phyloP scores from a whole-genome alignment of 2,113 vertebrate species.

The Climacteris rufus region DNA sequence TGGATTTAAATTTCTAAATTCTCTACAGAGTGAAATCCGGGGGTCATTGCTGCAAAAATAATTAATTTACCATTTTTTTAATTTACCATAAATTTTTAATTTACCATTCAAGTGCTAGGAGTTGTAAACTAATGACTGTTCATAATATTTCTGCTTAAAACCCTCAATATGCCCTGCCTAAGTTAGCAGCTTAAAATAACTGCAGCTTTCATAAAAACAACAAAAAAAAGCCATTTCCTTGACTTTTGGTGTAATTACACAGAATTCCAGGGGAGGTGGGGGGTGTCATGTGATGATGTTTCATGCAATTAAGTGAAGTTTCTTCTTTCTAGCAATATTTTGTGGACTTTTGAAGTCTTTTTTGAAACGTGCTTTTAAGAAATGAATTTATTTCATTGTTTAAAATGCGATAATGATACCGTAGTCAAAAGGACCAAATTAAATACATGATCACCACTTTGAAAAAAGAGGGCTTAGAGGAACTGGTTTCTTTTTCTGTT shows the following conservation, averaged over 20 bases:
- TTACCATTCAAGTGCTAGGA: not conserved
- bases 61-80: not conserved
- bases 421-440: not conserved
- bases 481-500: not conserved
- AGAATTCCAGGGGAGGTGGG: not conserved
- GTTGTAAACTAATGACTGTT: not conserved
- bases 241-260: not conserved
- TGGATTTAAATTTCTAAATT: accelerated
- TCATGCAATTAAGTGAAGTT: not conserved
- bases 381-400: not conserved
- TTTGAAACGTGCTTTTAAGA: not conserved
- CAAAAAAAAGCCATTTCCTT: not conserved
- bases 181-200: not conserved
- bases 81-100: not conserved
- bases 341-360: not conserved
- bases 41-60: not conserved
- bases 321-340: not conserved
- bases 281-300: not conserved
- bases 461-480: not conserved
- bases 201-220: not conserved
- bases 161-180: not conserved
- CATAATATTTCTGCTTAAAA: not conserved
- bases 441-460: not conserved
- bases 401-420: not conserved
- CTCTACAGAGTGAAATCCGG: not conserved